These are phyloP conservation scores for Cinclus mexicanus DNA, from an alignment of 2,113 vertebrate genomes.

Conservation along the genomic window DNA sequence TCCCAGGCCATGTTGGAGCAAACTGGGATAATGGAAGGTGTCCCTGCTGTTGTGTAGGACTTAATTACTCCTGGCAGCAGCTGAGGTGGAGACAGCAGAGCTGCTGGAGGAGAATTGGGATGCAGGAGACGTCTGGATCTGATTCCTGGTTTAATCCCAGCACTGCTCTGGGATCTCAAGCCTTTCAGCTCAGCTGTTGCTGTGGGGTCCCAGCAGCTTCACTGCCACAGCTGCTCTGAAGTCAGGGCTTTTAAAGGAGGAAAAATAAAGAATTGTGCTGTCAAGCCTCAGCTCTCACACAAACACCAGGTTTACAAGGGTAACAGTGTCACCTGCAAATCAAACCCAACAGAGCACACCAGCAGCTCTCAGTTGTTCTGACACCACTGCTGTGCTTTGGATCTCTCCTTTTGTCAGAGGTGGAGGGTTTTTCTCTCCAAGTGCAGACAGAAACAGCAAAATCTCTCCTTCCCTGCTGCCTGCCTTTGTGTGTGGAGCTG, in stretches of 20 bases:
- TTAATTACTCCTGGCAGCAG: background rate
- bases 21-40: rapidly evolving
- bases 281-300: background rate
- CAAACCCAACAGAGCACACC: background rate
- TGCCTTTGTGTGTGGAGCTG: background rate
- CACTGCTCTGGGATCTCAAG: background rate
- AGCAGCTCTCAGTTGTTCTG: background rate
- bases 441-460: background rate
- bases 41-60: background rate
- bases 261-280: background rate
- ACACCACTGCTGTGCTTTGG: background rate
- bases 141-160: background rate
- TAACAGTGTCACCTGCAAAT: background rate
- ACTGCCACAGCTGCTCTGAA: background rate
- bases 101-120: background rate
- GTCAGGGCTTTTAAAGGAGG: background rate
- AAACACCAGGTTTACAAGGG: background rate
- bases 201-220: background rate
- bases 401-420: background rate
- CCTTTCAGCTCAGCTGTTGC: background rate
- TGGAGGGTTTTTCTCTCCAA: background rate
- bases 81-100: background rate
- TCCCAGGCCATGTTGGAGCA: background rate
- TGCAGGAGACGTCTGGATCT: background rate
- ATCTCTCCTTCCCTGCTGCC: background rate